phyloP scores from a whole-genome alignment of 2,888 invertebrate genomes.

The Tipula unca region DNA sequence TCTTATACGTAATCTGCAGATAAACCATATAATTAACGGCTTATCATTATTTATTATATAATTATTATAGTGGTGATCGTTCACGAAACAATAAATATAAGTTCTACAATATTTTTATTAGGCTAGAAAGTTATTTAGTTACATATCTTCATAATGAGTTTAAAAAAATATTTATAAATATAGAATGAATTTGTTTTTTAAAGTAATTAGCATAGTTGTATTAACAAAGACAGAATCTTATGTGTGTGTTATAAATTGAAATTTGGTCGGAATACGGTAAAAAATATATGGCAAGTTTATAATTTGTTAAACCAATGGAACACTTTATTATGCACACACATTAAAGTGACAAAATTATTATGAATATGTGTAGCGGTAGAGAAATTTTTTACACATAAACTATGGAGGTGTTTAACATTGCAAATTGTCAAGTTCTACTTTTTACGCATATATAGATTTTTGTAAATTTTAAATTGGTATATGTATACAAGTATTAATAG shows the following conservation, averaged over 20 bases:
- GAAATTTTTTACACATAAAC: not conserved
- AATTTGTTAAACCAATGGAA: not conserved
- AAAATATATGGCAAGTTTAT: not conserved
- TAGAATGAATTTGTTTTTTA: not conserved
- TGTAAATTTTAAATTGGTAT: too few species aligned
- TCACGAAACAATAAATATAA: not conserved
- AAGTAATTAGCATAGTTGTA: not conserved
- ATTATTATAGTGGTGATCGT: not conserved
- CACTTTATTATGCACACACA: not conserved
- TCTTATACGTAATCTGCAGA: too few species aligned
- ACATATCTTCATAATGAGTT: not conserved
- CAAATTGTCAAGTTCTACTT: not conserved
- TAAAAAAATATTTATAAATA: too few species aligned
- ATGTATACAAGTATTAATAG: too few species aligned
- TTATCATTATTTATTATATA: too few species aligned
- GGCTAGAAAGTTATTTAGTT: not conserved
- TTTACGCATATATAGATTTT: too few species aligned
- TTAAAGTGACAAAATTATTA: not conserved
- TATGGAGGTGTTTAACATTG: not conserved
- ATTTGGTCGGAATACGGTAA: not conserved
- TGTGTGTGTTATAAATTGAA: not conserved
- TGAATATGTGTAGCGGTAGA: not conserved
- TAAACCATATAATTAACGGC: too few species aligned
- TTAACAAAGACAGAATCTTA: too few species aligned
- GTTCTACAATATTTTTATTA: not conserved